phyloP scores from a whole-genome alignment of 2,888 invertebrate genomes.

The Hirtodrosophila histrioides region DNA sequence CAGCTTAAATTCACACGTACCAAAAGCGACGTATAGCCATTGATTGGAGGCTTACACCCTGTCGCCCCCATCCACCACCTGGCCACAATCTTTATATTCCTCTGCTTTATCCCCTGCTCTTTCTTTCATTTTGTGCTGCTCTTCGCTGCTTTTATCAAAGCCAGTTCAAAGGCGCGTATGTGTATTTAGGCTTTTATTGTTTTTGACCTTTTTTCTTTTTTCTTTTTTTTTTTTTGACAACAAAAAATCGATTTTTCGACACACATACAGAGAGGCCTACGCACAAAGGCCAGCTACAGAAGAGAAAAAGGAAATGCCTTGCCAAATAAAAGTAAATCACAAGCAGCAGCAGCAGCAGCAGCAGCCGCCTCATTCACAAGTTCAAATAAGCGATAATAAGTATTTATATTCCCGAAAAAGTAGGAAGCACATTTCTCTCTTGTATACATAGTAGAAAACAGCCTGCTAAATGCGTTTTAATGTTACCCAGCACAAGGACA shows the following conservation, averaged over 20 bases:
- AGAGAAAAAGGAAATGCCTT: constrained; percentile 46
- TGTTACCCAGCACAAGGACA: constrained; percentile 47
- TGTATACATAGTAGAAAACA: constrained; percentile 41
- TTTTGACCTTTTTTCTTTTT: constrained; percentile 74
- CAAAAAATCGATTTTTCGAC: constrained; percentile 69
- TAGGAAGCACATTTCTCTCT: constrained; percentile 33
- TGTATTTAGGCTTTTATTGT: constrained; percentile 80
- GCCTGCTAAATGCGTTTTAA: constrained; percentile 77
- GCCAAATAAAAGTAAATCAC: constrained; percentile 67
- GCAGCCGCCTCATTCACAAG: constrained; percentile 60
- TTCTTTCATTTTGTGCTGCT: constrained; percentile 28
- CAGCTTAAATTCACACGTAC: constrained; percentile 83
- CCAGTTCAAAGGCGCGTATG: constrained; percentile 78
- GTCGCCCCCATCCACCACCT: constrained; percentile 4
- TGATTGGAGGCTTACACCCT: constrained; percentile 73
- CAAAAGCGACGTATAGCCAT: constrained; percentile 80
- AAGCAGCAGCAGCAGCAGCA: constrained; percentile 24
- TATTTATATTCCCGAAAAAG: constrained; percentile 70
- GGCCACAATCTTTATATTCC: constrained; percentile 38
- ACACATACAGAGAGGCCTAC: constrained; percentile 32
- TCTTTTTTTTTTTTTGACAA: constrained; percentile 65
- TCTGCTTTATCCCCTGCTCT: constrained; percentile 1
- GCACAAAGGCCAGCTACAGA: constrained; percentile 28
- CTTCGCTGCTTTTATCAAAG: constrained; percentile 69
- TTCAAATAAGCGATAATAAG: constrained; percentile 81